A percentile compares a stretch with the other conserved stretches of the same genome.
phyloP scores from a whole-genome alignment of 2,888 invertebrate genomes.

The Arge pagana region DNA sequence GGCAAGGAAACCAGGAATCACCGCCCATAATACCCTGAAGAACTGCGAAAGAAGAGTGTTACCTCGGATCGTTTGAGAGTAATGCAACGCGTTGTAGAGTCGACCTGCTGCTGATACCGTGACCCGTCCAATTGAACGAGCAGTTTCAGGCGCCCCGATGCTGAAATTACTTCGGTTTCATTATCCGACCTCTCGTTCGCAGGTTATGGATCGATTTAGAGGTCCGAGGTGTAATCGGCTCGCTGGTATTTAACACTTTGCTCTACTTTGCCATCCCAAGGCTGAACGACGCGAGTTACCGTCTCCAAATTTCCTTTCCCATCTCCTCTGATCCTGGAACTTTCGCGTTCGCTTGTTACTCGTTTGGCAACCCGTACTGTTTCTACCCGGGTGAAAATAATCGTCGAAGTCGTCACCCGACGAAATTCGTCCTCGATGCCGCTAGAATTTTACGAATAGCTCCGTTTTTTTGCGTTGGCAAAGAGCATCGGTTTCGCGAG shows the following conservation, averaged over 20 bases:
- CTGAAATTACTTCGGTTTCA: slow-evolving; percentile 15
- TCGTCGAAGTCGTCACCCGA: slow-evolving; percentile 1
- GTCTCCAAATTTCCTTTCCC: background rate
- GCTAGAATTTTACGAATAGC: no score
- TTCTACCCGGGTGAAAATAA: background rate
- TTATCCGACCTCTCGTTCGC: slow-evolving; percentile 3
- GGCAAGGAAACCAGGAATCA: slow-evolving; percentile 3
- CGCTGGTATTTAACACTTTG: slow-evolving; percentile 12
- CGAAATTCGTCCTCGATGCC: no score
- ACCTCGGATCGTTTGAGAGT: no score
- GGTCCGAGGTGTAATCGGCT: slow-evolving; percentile 14
- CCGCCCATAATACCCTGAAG: background rate
- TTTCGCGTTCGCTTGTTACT: background rate
- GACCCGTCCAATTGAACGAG: slow-evolving; percentile 9
- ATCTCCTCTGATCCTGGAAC: background rate
- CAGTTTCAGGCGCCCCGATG: slow-evolving; percentile 10
- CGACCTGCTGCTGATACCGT: no score
- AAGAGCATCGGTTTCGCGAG: no score
- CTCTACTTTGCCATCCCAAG: slow-evolving; percentile 11
- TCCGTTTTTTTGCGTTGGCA: no score
- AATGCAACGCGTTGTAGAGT: no score
- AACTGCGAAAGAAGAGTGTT: no score
- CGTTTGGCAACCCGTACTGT: background rate
- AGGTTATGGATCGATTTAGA: slow-evolving; percentile 6
- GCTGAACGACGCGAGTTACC: background rate